These are phyloP conservation scores for Chalcis sispes DNA, from an alignment of 2,888 invertebrate genomes.

Conservation along the genomic window DNA sequence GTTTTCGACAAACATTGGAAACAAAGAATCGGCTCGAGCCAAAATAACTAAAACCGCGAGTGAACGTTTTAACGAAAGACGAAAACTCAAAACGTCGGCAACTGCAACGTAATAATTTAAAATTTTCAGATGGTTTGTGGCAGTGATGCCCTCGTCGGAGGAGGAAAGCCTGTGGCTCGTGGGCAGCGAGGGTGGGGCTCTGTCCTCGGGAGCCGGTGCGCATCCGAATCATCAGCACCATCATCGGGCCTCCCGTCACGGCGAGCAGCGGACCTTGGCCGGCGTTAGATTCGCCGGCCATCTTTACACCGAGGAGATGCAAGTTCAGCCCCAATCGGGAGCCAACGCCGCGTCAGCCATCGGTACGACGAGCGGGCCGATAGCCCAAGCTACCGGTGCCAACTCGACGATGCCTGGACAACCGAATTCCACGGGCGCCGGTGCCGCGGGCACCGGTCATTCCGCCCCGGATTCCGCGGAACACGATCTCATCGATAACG, in stretches of 20 bases:
- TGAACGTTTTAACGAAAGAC: too few relatives aligned
- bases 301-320: constrained; percentile 76
- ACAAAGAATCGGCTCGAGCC: too few relatives aligned
- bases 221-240: constrained; percentile 32
- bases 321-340: constrained; percentile 65
- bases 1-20: too few relatives aligned
- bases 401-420: neutral
- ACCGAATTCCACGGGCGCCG: constrained; percentile 38
- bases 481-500: constrained; percentile 79
- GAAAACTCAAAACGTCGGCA: too few relatives aligned
- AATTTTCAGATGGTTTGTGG: constrained; percentile 71
- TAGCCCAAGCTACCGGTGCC: neutral
- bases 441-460: constrained; percentile 52
- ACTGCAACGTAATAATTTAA: too few relatives aligned
- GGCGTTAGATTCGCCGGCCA: constrained; percentile 66
- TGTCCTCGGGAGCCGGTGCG: constrained; percentile 57
- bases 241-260: constrained; percentile 11
- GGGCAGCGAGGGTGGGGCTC: constrained; percentile 66
- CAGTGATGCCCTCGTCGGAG: constrained; percentile 79
- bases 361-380: constrained; percentile 59
- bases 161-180: constrained; percentile 79
- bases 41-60: too few relatives aligned
- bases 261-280: constrained; percentile 54
- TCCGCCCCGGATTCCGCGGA: constrained; percentile 69
- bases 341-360: constrained; percentile 56